Conservation (phyloP, 2,888 invertebrate genomes). For the Xanthia togata region DNA sequence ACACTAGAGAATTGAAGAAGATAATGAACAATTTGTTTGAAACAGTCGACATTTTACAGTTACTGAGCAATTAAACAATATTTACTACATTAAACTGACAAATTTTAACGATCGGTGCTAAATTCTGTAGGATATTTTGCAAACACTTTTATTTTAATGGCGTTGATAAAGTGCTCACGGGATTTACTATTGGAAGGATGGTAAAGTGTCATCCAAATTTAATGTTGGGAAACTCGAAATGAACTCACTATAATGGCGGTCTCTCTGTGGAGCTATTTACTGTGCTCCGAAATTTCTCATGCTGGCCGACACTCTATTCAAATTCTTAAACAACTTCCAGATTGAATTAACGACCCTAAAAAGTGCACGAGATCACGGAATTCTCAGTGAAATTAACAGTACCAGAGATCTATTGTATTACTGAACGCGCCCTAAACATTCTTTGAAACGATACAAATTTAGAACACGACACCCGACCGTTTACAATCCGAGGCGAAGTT, state of each 20-base stretch:
- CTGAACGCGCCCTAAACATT: constrained; percentile 78
- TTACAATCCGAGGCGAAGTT: constrained; percentile 69
- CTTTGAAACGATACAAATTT: constrained; percentile 82
- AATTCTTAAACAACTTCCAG: constrained; percentile 81
- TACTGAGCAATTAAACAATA: constrained; percentile 45
- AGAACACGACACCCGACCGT: constrained; percentile 78
- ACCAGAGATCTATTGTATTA: constrained; percentile 81
- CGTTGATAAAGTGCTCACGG: constrained; percentile 66
- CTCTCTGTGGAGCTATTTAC: constrained; percentile 81
- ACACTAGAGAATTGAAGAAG: constrained; percentile 33
- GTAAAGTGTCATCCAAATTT: constrained; percentile 80
- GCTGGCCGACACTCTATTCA: constrained; percentile 74
- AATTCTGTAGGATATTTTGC: constrained; percentile 67
- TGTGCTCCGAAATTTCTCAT: constrained; percentile 82
- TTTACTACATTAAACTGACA: constrained; percentile 46
- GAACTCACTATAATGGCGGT: constrained; percentile 83
- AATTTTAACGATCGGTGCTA: constrained; percentile 66
- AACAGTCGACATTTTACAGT: constrained; percentile 34
- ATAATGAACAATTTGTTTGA: constrained; percentile 52
- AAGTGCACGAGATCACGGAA: constrained; percentile 80
- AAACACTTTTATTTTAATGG: constrained; percentile 76
- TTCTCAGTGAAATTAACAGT: constrained; percentile 81
- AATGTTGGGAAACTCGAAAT: constrained; percentile 82
- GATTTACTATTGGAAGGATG: constrained; percentile 83
- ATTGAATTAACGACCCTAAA: constrained; percentile 84